phyloP scores from a whole-genome alignment of 2,797 vertebrate genomes.

The Pseudomugil gertrudae region DNA sequence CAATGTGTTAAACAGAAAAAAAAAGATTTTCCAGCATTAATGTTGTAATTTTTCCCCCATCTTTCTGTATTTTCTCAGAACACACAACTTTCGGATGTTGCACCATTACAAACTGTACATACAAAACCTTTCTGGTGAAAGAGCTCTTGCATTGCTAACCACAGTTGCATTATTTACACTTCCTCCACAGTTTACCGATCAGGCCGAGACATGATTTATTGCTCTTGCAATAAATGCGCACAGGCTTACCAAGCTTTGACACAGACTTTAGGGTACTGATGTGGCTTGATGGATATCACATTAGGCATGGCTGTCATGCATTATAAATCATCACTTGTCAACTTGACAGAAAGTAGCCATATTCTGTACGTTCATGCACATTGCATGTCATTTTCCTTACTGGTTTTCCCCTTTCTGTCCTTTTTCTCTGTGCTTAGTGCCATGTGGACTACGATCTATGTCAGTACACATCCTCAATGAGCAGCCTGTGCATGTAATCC shows the following conservation, averaged over 20 bases:
- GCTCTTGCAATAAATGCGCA: conserved; percentile 20
- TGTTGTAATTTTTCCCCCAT: background rate
- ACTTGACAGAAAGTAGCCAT: conserved; percentile 58
- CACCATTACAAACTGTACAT: background rate
- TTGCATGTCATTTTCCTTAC: conserved; percentile 38
- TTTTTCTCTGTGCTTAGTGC: conserved; percentile 57
- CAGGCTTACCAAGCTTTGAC: conserved; percentile 50
- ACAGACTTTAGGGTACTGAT: conserved; percentile 60
- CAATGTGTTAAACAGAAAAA: too few relatives aligned
- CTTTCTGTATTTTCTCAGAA: conserved; percentile 9
- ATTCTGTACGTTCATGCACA: conserved; percentile 56
- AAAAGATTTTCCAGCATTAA: background rate
- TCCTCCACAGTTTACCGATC: conserved; percentile 30
- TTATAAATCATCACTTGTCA: conserved; percentile 69
- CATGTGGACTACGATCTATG: conserved; percentile 51
- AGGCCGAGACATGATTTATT: conserved; percentile 62
- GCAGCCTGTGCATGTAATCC: conserved; percentile 67
- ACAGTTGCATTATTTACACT: conserved; percentile 47
- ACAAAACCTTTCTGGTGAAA: conserved; percentile 22
- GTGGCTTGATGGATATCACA: conserved; percentile 70
- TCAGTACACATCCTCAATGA: conserved; percentile 69
- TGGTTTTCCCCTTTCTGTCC: conserved; percentile 14
- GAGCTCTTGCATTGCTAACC: conserved; percentile 19
- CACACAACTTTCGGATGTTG: conserved; percentile 12
- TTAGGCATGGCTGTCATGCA: conserved; percentile 56